Conservation (phyloP, 2,113 vertebrate species). For the Rhabdornis inornatus region DNA sequence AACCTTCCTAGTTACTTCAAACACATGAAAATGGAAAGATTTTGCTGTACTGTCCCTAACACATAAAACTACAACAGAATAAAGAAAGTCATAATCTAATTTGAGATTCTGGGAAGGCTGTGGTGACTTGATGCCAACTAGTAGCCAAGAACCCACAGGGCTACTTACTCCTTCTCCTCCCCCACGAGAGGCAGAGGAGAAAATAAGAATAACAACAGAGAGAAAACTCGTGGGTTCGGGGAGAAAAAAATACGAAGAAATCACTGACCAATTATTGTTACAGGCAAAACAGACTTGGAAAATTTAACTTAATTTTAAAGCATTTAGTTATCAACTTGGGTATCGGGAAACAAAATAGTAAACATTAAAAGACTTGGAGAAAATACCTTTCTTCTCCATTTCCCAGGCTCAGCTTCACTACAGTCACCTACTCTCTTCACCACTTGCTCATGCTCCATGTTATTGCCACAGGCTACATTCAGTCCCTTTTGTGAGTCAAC, state of each 20-base stretch:
- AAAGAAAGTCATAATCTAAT: background rate
- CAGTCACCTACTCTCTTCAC: background rate
- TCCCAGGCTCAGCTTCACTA: background rate
- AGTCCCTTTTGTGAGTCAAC: background rate
- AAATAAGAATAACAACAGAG: background rate
- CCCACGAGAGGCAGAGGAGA: background rate
- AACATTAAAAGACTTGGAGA: background rate
- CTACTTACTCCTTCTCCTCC: background rate
- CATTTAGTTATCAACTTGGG: background rate
- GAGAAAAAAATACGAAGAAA: background rate
- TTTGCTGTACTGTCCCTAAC: background rate
- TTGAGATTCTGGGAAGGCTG: conserved; percentile 1
- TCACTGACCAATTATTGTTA: too few species aligned
- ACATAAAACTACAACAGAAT: background rate
- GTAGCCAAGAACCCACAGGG: background rate
- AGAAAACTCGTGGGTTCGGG: accelerated
- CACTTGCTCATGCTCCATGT: background rate
- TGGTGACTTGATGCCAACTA: background rate
- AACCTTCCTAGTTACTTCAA: background rate
- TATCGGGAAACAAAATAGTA: background rate
- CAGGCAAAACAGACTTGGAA: background rate
- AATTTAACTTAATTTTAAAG: background rate
- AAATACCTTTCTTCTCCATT: background rate
- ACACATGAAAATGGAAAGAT: background rate
- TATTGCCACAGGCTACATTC: background rate